Conservation (phyloP, 2,797 vertebrate species). For the Phyllotis vaccarum region DNA sequence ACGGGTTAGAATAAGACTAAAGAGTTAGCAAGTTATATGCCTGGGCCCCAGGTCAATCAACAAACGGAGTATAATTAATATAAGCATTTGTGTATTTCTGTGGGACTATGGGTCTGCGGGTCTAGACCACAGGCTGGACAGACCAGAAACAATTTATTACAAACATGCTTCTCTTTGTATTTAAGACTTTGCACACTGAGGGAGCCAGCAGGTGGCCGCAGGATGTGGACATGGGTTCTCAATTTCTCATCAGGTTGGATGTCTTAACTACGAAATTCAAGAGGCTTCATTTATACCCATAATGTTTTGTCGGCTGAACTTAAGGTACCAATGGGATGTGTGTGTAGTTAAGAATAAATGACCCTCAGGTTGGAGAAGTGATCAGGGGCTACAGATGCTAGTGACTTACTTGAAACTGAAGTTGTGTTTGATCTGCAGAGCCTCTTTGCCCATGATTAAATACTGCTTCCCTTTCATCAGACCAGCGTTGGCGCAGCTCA, state of each 20-base stretch:
- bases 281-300: background rate
- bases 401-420: slow-evolving; percentile 87
- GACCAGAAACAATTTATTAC: no score
- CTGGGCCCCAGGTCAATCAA: no score
- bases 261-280: background rate
- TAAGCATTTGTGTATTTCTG: no score
- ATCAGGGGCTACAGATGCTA: background rate
- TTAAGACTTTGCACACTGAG: background rate
- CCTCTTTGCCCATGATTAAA: slow-evolving; percentile 93
- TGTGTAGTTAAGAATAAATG: slow-evolving; percentile 12
- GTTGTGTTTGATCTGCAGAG: slow-evolving; percentile 88
- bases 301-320: slow-evolving; percentile 13
- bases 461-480: slow-evolving; percentile 90
- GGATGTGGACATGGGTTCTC: background rate
- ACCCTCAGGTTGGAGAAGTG: background rate
- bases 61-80: no score
- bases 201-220: no score
- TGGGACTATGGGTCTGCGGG: no score
- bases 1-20: no score
- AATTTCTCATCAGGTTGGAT: background rate
- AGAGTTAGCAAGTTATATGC: no score
- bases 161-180: background rate
- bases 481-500: slow-evolving; percentile 88
- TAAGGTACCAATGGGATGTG: background rate
- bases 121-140: no score